Evolutionary conservation across 1,140 invertebrate genomes (phyloP), one percentile per base, ranked within the genome.

Genomic region (Apis cerana): DNA sequence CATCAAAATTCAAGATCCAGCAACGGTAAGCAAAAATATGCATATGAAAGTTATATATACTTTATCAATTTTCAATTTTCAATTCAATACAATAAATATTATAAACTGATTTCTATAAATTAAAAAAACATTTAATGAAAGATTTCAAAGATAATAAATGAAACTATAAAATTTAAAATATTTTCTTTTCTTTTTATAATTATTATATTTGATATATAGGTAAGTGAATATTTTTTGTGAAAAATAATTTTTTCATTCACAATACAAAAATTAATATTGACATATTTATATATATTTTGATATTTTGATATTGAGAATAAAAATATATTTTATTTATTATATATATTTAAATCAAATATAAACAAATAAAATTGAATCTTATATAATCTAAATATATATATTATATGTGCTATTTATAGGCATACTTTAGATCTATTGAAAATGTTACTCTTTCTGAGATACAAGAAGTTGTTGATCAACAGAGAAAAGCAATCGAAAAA

Each of bases 401-500:
- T 75, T 67, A 43, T 70, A 1, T 21, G 5, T 62, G 13, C 17
- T 43, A 43, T 71, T 69, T 75, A 58, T 75, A 91, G 90, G 75
- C 79, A 13, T 89, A 89, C n/a, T 65, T 89, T 58, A 85, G 82
- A 23, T 71, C 71, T 83, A 78, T 75, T 19, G 88, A 92, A 11
- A 92, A 92, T 89, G 82, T 85, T 0, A 91, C 91, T 2, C 74
- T 89, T 10, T 71, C 89, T 19, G 93, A 94, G 83, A 95, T 96
- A 83, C 92, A 95, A 74, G 95, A 96, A 74, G 94, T 96, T 27
- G 89, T 96, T 59, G 93, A 95, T 72, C 92, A 94, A 62, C 95
- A 96, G 91, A 93, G 95, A 75, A 91, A 86, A 54, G 90, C 94
- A 48, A 95, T 96, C 62, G 92, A 93, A 54, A 91, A 90, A 70